phyloP scores from a whole-genome alignment of 2,113 vertebrate genomes.

The Anser brachyrhynchus region DNA sequence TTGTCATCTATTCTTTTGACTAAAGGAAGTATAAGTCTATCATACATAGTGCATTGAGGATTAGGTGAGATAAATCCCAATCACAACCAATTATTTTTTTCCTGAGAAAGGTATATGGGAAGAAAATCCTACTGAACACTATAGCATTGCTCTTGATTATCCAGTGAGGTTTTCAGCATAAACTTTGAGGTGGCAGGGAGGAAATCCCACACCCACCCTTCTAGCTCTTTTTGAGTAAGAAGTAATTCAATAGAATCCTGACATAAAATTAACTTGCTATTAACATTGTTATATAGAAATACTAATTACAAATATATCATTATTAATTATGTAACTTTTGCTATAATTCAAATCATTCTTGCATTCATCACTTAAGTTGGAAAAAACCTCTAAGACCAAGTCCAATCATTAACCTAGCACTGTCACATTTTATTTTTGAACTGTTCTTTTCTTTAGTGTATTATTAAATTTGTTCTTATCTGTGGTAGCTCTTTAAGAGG shows the following conservation, averaged over 20 bases:
- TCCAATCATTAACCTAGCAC: too few species aligned
- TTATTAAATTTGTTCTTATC: background rate
- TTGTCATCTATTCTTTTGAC: background rate
- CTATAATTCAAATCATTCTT: conserved; percentile 8
- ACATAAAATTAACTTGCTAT: background rate
- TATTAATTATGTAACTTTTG: background rate
- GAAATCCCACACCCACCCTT: background rate
- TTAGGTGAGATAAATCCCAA: background rate
- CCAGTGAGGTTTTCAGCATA: background rate
- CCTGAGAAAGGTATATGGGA: background rate
- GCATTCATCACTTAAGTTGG: background rate
- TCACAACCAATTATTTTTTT: background rate
- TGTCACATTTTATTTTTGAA: background rate
- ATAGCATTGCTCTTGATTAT: background rate
- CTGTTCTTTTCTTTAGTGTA: background rate
- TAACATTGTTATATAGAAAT: background rate
- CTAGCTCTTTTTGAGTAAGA: background rate
- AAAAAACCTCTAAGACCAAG: too few species aligned
- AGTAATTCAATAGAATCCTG: background rate
- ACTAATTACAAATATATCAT: background rate
- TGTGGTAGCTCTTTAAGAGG: background rate
- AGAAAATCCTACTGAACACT: background rate
- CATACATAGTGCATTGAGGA: background rate
- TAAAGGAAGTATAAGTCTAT: background rate
- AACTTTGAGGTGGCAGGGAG: rapidly evolving